A percentile compares a stretch with the other conserved stretches of the same genome.
Evolutionary conservation across 2,113 vertebrate genomes (phyloP).

Genomic region (Ranitomeya imitator): DNA sequence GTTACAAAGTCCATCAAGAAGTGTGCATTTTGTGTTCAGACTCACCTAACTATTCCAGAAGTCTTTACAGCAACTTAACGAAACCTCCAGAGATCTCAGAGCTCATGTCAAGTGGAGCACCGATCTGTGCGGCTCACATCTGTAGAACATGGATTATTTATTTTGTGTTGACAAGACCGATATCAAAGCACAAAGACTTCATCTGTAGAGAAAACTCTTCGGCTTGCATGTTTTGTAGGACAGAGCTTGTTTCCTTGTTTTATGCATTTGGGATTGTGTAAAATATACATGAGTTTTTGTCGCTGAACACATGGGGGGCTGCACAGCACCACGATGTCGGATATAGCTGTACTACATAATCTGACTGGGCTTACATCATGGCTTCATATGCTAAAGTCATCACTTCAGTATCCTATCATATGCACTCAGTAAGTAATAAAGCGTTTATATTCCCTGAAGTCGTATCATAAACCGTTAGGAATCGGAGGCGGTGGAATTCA

Average conservation of each 20-base stretch:
- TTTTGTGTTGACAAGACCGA: constrained; percentile 22
- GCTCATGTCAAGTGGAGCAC: not conserved
- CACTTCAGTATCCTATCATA: constrained; percentile 16
- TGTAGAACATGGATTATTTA: constrained; percentile 23
- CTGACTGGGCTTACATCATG: constrained; percentile 1
- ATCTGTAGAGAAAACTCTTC: not conserved
- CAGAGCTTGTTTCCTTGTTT: not conserved
- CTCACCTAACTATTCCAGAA: not conserved
- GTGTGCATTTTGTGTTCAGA: not conserved
- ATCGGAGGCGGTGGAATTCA: not conserved
- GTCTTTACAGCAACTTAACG: not conserved
- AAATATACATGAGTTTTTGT: constrained; percentile 7
- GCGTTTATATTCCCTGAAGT: constrained; percentile 41
- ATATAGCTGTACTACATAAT: not conserved
- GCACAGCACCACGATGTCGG: not conserved
- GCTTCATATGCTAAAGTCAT: constrained; percentile 6
- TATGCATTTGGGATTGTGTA: constrained; percentile 2
- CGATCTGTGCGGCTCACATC: not conserved
- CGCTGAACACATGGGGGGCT: not conserved
- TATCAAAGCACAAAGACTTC: constrained; percentile 8
- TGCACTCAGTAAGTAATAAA: constrained; percentile 31
- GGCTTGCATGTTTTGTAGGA: not conserved
- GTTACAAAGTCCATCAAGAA: not conserved
- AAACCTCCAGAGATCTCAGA: not conserved
- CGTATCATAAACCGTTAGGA: constrained; percentile 1